Evolutionary conservation across 2,113 vertebrate genomes (phyloP).

Genomic region (Parus major): DNA sequence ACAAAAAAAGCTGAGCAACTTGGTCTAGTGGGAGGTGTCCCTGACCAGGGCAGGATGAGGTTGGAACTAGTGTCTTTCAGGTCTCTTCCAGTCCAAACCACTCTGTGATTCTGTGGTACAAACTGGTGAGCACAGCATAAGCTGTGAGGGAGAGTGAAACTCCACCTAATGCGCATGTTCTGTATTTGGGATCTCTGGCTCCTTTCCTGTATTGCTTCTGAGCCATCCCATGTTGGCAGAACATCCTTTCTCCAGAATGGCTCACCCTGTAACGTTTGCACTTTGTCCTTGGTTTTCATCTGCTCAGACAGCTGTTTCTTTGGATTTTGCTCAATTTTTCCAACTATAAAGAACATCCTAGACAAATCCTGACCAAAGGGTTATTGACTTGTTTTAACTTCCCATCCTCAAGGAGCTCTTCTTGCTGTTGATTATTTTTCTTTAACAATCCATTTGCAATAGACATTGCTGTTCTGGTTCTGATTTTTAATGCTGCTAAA

Average conservation of each 20-base stretch:
- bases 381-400: background rate
- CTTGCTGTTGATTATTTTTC: background rate
- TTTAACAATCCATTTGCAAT: constrained; percentile 45
- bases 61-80: background rate
- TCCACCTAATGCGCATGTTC: background rate
- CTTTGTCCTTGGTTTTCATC: background rate
- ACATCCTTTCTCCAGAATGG: background rate
- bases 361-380: background rate
- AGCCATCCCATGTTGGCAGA: background rate
- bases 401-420: background rate
- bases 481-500: constrained; percentile 96
- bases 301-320: background rate
- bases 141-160: background rate
- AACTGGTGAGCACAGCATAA: background rate
- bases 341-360: background rate
- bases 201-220: background rate
- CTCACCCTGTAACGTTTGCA: background rate
- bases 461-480: constrained; percentile 96
- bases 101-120: background rate
- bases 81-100: background rate
- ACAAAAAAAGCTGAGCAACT: background rate
- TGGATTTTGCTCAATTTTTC: background rate
- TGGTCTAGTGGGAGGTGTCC: background rate
- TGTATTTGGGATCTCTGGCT: background rate
- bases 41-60: background rate